Percentiles rank a stretch among this genome's conserved stretches.
Conservation (phyloP, 2,797 vertebrate genomes). For the Neomorphus geoffroyi region DNA sequence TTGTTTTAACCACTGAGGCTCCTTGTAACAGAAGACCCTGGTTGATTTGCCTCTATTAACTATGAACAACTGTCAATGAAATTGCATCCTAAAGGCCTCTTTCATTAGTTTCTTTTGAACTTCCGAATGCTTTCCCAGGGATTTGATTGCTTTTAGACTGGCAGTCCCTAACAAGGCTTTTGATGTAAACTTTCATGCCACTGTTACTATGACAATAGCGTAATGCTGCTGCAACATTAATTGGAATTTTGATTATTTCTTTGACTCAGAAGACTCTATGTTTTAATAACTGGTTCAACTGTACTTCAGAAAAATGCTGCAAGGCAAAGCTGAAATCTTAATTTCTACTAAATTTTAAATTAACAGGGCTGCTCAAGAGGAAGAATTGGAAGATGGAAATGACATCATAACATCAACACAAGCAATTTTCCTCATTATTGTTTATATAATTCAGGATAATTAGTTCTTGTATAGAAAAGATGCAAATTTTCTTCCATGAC, state of each 20-base stretch:
- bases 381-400: background rate
- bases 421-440: background rate
- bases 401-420: background rate
- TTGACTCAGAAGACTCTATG: slow-evolving; percentile 39
- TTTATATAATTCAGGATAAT: background rate
- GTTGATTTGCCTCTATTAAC: slow-evolving; percentile 15
- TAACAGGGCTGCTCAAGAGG: background rate
- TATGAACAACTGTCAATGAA: slow-evolving; percentile 34
- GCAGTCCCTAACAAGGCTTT: slow-evolving; percentile 58
- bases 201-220: slow-evolving; percentile 69
- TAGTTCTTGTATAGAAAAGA: background rate
- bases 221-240: slow-evolving; percentile 43
- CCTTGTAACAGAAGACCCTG: background rate
- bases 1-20: slow-evolving; percentile 13
- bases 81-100: slow-evolving; percentile 47
- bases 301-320: slow-evolving; percentile 37
- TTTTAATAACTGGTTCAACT: slow-evolving; percentile 64
- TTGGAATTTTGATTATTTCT: slow-evolving; percentile 64
- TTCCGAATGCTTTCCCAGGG: slow-evolving; percentile 57
- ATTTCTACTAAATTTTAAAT: slow-evolving; percentile 7
- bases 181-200: slow-evolving; percentile 63
- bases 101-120: slow-evolving; percentile 70
- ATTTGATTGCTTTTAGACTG: slow-evolving; percentile 62
- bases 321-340: slow-evolving; percentile 29
- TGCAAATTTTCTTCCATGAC: background rate